Evolutionary conservation across 2,113 vertebrate species (phyloP).

Genomic region (Chitala chitala): DNA sequence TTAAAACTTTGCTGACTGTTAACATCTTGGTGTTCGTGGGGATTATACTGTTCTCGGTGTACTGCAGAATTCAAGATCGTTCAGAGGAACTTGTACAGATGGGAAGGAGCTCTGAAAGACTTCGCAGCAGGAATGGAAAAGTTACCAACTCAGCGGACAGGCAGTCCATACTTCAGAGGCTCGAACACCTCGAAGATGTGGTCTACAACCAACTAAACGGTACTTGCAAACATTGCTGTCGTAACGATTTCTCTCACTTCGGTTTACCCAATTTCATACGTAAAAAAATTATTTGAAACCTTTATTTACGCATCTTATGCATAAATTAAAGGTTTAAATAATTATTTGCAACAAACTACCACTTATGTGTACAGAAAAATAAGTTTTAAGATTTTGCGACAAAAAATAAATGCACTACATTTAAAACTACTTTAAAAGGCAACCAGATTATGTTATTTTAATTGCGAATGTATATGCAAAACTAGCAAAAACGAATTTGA

Average conservation of each 20-base stretch:
- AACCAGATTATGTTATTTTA: too few species aligned
- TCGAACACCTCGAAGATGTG: slow-evolving; percentile 93
- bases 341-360: too few species aligned
- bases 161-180: slow-evolving; percentile 88
- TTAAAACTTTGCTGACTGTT: slow-evolving; percentile 98
- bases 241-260: background rate
- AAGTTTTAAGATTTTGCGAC: too few species aligned
- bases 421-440: too few species aligned
- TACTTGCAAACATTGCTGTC: slow-evolving; percentile 40
- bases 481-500: too few species aligned
- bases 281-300: too few species aligned
- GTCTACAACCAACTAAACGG: slow-evolving; percentile 96
- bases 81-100: slow-evolving; percentile 84
- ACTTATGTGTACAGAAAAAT: too few species aligned
- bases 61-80: slow-evolving; percentile 93
- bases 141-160: slow-evolving; percentile 76
- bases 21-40: slow-evolving; percentile 95
- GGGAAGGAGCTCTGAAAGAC: slow-evolving; percentile 73
- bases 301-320: too few species aligned
- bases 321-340: too few species aligned
- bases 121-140: slow-evolving; percentile 74
- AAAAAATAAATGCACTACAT: too few species aligned
- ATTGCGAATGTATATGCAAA: too few species aligned
- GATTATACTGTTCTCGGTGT: slow-evolving; percentile 92
- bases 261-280: too few species aligned